Percentiles rank a stretch among this genome's conserved stretches.
Conservation (phyloP, 2,888 invertebrate species). For the Cosmopolites sordidus region DNA sequence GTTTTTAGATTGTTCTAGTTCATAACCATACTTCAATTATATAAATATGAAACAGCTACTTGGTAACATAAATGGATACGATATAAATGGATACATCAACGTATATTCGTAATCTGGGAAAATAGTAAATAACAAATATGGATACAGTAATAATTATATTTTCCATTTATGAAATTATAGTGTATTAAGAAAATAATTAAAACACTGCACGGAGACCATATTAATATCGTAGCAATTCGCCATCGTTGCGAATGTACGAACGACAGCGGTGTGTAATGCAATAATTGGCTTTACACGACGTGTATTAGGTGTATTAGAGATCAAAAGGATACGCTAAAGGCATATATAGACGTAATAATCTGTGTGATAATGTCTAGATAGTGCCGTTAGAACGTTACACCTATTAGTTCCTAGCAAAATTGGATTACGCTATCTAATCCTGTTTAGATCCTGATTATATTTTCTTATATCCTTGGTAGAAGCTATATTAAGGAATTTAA, state of each 20-base stretch:
- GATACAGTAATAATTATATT: too few species aligned
- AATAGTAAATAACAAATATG: too few species aligned
- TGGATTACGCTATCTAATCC: slow-evolving; percentile 2
- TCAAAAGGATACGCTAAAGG: slow-evolving; percentile 1
- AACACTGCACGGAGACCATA: too few species aligned
- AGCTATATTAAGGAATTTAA: neutral
- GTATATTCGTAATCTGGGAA: too few species aligned
- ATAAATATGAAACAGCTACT: too few species aligned
- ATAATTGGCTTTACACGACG: slow-evolving; percentile 2
- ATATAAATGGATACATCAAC: too few species aligned
- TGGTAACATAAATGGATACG: too few species aligned
- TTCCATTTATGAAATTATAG: too few species aligned
- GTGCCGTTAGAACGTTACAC: slow-evolving; percentile 1
- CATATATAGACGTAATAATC: slow-evolving; percentile 2
- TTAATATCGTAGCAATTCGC: neutral
- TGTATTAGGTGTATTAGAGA: slow-evolving; percentile 2
- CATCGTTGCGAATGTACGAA: neutral
- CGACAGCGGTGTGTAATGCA: neutral
- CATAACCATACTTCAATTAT: too few species aligned
- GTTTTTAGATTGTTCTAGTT: too few species aligned
- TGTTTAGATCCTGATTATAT: neutral
- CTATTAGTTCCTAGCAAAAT: neutral
- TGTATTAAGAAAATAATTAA: too few species aligned
- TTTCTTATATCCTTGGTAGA: neutral
- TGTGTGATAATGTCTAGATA: slow-evolving; percentile 1